Evolutionary conservation across 2,888 invertebrate species (phyloP), one percentile per base, ranked within the genome.

Genomic region (Caenorhabditis becei): DNA sequence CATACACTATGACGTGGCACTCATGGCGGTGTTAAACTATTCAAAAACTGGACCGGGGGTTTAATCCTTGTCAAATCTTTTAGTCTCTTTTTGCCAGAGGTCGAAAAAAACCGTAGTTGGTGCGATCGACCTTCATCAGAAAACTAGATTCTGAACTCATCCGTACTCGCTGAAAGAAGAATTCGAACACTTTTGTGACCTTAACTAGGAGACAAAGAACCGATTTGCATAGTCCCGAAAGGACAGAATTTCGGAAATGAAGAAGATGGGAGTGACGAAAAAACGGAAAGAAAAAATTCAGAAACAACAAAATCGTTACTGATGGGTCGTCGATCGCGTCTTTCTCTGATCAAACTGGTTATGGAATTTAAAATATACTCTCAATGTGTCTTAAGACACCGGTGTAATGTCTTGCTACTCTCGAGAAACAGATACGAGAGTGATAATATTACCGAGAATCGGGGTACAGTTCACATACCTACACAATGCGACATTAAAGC

Each of bases 311-410:
- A 71, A 62, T 14, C 18, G 54, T 53, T 71, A 62, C 53, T 71
- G 62, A 62, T 71, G 41, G 14, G 41, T 41, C 35, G n/a, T 35
- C 41, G 10, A 41, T 41, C 41, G 41, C 41, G 10, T 41, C 16
- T 53, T 53, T 14, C 16, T 53, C 20, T 63, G 63, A 72, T 72
- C 61, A 72, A 72, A 72, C 72, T 72, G 72, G 72, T 72, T 72
- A 63, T 63, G 56, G 72, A 72, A 72, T 71, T 62, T 62, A 54
- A 71, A 71, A 54, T 71, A 62, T 71, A 62, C 71, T 71, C 62
- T 71, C 41, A 10, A 4, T 56, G 20, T 62, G 71, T 62, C 71
- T 62, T 71, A 47, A 71, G 71, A 62, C 51, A 24, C 18, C 8
- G 24, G 24, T 67, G 71, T 71, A 71, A 71, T 62, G 71, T 62